Evolutionary conservation across 2,888 invertebrate species (phyloP), one percentile per base, ranked within the genome.

Genomic region (Acrobasis repandana): DNA sequence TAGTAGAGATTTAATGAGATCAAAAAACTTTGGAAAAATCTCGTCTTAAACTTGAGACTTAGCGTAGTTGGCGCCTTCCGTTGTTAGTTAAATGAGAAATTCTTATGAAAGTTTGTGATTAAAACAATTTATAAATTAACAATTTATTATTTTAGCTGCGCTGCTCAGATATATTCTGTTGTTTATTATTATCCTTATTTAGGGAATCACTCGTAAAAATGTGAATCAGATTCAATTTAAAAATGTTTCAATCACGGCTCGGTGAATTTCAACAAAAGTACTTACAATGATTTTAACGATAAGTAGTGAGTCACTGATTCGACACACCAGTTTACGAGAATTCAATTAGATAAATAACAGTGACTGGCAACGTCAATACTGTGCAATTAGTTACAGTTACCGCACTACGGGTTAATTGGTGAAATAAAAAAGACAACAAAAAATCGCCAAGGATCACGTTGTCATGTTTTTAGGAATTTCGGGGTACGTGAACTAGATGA

Each of bases 331-430:
- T 69, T 77, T 78, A 73, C 72, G 69, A 70, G 74, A 71, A 77
- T 76, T 77, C 76, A 77, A 80, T 80, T 77, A 76, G 70, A 72
- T 66, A 67, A 67, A 71, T 74, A 72, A 71, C 69, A 67, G 69
- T 67, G 72, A 74, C 68, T 72, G 66, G 63, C 69, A 65, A 62
- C 66, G 63, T 66, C 69, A 70, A 73, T 72, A 70, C 67, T 63
- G 66, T 63, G 62, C 72, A 70, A 79, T 81, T 80, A 75, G 78
- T 75, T 72, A 79, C 79, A 79, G 75, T 74, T 73, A 75, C 67
- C 66, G 67, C 58, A 65, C 66, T 65, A 65, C 68, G 63, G 64
- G 64, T 68, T 74, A 71, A 76, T 73, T 73, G 66, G 65, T 68
- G 68, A 67, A 61, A 66, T 66, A 68, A 70, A 73, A 72, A 64